phyloP scores from a whole-genome alignment of 2,888 invertebrate genomes.

The Yponomeuta malinellus region DNA sequence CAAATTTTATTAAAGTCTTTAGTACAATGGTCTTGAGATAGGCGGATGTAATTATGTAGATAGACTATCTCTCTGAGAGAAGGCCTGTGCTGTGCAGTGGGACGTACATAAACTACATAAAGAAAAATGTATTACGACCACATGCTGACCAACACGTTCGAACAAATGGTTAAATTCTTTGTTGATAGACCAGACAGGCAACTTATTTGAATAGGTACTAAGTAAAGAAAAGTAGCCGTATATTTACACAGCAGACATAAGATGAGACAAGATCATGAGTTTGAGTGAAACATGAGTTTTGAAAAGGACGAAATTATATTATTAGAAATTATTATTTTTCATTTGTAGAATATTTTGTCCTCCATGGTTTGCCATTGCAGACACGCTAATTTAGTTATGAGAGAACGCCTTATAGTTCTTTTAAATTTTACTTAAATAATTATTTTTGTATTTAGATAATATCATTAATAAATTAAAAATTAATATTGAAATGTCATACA shows the following conservation, averaged over 20 bases:
- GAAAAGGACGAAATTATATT: neutral
- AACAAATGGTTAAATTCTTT: neutral
- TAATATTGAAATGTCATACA: too few species aligned
- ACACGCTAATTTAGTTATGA: too few species aligned
- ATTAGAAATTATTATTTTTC: neutral
- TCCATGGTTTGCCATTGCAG: too few species aligned
- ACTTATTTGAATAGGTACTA: neutral
- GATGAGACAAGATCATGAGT: neutral
- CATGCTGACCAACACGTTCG: neutral
- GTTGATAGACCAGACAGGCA: neutral
- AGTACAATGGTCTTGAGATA: conserved; percentile 21
- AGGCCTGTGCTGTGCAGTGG: too few species aligned
- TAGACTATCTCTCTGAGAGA: neutral
- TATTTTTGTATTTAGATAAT: too few species aligned
- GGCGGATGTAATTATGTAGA: neutral
- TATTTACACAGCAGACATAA: neutral
- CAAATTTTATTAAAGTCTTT: too few species aligned
- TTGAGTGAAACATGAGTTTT: neutral
- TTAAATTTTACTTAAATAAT: neutral
- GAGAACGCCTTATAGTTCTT: neutral
- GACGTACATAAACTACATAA: too few species aligned
- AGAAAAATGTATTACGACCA: neutral
- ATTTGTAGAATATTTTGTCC: neutral
- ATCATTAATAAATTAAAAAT: neutral
- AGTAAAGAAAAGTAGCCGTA: neutral